These are phyloP conservation scores for Heliornis fulica DNA, from an alignment of 2,113 vertebrate species.

Conservation along the genomic window DNA sequence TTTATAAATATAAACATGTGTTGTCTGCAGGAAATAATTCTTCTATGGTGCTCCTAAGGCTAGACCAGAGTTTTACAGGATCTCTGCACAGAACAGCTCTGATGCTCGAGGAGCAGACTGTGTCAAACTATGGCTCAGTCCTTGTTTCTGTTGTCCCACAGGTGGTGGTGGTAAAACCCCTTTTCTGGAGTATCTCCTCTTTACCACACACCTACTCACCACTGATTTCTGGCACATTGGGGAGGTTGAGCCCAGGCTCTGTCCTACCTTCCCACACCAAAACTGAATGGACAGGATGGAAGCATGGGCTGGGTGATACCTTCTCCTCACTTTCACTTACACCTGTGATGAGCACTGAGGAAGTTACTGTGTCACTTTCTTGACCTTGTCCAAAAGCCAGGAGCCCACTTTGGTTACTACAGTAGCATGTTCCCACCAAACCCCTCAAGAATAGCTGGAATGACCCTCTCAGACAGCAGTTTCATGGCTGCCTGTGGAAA, in stretches of 20 bases:
- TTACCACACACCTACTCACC: background rate
- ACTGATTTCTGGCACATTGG: background rate
- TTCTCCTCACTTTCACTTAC: background rate
- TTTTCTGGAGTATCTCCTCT: background rate
- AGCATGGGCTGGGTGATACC: background rate
- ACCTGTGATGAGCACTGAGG: background rate
- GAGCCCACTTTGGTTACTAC: background rate
- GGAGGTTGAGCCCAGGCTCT: background rate
- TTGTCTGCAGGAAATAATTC: background rate
- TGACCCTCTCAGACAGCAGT: too few species aligned
- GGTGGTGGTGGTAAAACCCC: background rate
- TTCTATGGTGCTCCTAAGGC: background rate
- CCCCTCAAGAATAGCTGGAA: background rate
- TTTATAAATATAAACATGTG: background rate
- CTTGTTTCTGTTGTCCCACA: background rate
- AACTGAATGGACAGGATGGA: background rate
- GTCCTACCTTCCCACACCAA: background rate
- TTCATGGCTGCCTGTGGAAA: background rate
- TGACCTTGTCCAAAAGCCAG: background rate
- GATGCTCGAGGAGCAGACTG: background rate
- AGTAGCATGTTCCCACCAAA: background rate
- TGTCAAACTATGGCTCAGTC: background rate
- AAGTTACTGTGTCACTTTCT: background rate
- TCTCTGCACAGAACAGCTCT: background rate
- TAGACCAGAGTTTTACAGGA: background rate